These are phyloP conservation scores for Lepas anatifera DNA, from an alignment of 2,888 invertebrate genomes.

Conservation along the genomic window DNA sequence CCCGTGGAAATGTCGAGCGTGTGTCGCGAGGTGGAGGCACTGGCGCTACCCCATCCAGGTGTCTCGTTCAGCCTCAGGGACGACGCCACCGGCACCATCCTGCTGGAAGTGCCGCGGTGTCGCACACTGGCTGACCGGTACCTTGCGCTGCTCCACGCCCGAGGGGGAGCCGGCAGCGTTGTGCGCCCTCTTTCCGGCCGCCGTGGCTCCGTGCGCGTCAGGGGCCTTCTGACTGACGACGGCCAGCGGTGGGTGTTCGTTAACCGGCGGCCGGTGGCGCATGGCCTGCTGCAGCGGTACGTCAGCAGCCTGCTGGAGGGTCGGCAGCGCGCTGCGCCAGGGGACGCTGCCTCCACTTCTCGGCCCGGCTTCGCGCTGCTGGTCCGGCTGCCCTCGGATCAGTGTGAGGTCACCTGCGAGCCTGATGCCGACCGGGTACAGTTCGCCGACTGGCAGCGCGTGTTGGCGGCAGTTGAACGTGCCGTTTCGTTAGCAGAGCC, in stretches of 20 bases:
- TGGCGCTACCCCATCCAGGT: constrained; percentile 51
- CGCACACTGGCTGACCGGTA: constrained; percentile 44
- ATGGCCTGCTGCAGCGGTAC: background rate
- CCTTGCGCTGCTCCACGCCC: constrained; percentile 37
- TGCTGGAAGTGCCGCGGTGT: constrained; percentile 47
- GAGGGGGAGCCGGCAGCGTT: constrained; percentile 32
- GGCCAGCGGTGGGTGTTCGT: background rate
- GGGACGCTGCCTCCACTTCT: background rate
- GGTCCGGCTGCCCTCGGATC: background rate
- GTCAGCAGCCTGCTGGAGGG: background rate
- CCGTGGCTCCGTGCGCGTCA: constrained; percentile 31
- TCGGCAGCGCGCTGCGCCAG: background rate
- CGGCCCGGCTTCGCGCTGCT: background rate
- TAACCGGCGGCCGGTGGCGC: background rate
- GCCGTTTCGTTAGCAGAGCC: too few relatives aligned
- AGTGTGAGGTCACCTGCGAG: background rate
- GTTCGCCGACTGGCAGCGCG: background rate
- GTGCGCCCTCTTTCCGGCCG: constrained; percentile 35
- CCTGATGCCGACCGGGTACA: background rate
- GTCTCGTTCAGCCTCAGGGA: constrained; percentile 55
- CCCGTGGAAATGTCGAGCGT: constrained; percentile 42
- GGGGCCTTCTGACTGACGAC: background rate
- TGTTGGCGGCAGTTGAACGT: background rate
- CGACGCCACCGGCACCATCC: constrained; percentile 45
- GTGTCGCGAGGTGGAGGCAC: constrained; percentile 43